phyloP scores from a whole-genome alignment of 1,140 invertebrate species.

The Centruroides vittatus region DNA sequence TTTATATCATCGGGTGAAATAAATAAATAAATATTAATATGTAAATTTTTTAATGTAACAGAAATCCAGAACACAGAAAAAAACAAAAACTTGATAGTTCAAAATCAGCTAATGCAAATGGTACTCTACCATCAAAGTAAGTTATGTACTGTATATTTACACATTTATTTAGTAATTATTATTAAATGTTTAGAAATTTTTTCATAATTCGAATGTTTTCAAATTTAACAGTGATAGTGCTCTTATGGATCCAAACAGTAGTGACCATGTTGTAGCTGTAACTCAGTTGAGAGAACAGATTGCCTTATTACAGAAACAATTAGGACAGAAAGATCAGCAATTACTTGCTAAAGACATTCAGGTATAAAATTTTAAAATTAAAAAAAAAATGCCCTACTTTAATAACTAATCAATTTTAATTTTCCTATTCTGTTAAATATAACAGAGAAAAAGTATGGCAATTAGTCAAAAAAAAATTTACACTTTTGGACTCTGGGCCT shows the following conservation, averaged over 20 bases:
- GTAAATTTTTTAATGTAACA: not conserved
- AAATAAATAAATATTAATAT: not conserved
- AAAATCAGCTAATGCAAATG: conserved; percentile 20
- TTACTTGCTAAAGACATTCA: conserved; percentile 79
- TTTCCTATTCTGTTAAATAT: too few relatives aligned
- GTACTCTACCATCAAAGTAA: conserved; percentile 16
- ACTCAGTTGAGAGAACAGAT: conserved; percentile 89
- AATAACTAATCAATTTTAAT: too few relatives aligned
- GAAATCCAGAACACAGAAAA: not conserved
- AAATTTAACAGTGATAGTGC: conserved; percentile 14
- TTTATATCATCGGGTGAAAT: too few relatives aligned
- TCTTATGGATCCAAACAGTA: conserved; percentile 58
- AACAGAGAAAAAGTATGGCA: too few relatives aligned
- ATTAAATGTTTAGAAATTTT: too few relatives aligned
- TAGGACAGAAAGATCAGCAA: conserved; percentile 67
- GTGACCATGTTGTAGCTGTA: conserved; percentile 85
- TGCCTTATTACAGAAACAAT: conserved; percentile 76
- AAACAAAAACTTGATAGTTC: conserved; percentile 9
- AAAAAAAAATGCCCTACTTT: too few relatives aligned
- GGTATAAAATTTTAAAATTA: conserved; percentile 34
- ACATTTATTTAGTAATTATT: not conserved
- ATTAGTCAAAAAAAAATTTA: too few relatives aligned
- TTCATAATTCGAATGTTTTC: not conserved
- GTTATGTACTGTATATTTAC: not conserved
- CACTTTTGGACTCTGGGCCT: too few relatives aligned